Evolutionary conservation across 2,797 vertebrate genomes (phyloP).

Genomic region (Pangasius sanitwongsei): DNA sequence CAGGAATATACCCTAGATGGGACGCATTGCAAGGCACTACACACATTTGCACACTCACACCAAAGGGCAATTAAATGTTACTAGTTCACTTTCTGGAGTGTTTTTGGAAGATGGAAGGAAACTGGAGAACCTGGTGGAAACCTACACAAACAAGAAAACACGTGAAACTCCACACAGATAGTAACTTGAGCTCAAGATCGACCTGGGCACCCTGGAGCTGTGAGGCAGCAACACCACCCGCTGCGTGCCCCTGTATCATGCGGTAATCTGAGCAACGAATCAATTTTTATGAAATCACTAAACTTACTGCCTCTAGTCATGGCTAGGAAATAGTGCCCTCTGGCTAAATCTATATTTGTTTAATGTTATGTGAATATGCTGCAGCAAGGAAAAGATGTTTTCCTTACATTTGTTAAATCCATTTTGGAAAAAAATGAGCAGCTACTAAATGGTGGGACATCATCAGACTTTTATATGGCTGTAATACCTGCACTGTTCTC

Average conservation of each 20-base stretch:
- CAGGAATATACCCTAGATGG: background rate
- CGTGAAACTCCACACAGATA: background rate
- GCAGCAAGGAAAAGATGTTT: slow-evolving; percentile 59
- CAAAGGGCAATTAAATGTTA: background rate
- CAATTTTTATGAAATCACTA: slow-evolving; percentile 60
- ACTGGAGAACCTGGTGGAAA: background rate
- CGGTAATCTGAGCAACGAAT: slow-evolving; percentile 58
- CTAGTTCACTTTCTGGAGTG: background rate
- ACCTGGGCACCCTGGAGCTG: slow-evolving; percentile 24
- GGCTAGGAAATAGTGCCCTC: slow-evolving; percentile 62
- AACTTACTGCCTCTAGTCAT: slow-evolving; percentile 49
- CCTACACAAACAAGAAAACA: background rate
- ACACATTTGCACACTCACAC: background rate
- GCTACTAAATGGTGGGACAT: slow-evolving; percentile 8
- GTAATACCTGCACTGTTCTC: slow-evolving; percentile 16
- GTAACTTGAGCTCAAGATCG: slow-evolving; percentile 2
- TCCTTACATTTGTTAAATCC: slow-evolving; percentile 65
- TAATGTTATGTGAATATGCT: slow-evolving; percentile 71
- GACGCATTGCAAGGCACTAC: background rate
- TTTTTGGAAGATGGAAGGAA: slow-evolving; percentile 8
- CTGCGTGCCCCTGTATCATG: slow-evolving; percentile 48
- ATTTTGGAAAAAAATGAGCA: slow-evolving; percentile 17
- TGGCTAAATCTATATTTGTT: slow-evolving; percentile 70
- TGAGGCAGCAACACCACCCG: slow-evolving; percentile 35
- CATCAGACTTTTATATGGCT: slow-evolving; percentile 18